Conservation (phyloP, 2,888 invertebrate species). For the Lamellibrachia columna region DNA sequence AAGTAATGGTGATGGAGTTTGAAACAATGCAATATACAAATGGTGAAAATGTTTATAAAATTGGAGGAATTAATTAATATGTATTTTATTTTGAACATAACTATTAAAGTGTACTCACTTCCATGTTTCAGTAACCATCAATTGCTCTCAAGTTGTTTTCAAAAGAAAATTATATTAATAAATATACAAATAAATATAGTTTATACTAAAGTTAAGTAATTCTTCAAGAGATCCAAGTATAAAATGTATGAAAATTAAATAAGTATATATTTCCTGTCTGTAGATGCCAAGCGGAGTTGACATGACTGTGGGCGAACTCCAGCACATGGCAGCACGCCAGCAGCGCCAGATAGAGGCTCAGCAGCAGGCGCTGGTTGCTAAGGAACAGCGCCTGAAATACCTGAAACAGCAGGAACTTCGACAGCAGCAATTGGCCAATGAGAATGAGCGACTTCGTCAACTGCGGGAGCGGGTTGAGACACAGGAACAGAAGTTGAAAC, state of each 20-base stretch:
- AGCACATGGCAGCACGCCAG: constrained; percentile 97
- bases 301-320: constrained; percentile 83
- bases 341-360: constrained; percentile 98
- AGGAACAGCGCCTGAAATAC: constrained; percentile 91
- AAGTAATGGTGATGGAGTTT: neutral
- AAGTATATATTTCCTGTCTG: neutral
- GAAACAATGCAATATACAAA: neutral
- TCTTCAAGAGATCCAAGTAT: neutral
- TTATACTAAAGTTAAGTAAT: neutral
- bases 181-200: neutral
- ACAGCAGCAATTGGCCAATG: constrained; percentile 73
- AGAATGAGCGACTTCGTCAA: constrained; percentile 86
- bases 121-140: too few relatives aligned
- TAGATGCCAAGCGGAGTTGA: constrained; percentile 47
- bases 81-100: too few relatives aligned
- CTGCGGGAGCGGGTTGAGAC: constrained; percentile 92
- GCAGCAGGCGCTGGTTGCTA: constrained; percentile 86
- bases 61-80: too few relatives aligned
- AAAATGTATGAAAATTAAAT: neutral
- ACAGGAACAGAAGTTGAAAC: constrained; percentile 91
- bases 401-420: constrained; percentile 91
- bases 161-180: neutral
- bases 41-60: too few relatives aligned
- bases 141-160: too few relatives aligned
- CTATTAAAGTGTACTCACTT: too few relatives aligned